Percentiles rank a stretch among this genome's conserved stretches.
Evolutionary conservation across 2,113 vertebrate species (phyloP).

Genomic region (Tamias sibiricus): DNA sequence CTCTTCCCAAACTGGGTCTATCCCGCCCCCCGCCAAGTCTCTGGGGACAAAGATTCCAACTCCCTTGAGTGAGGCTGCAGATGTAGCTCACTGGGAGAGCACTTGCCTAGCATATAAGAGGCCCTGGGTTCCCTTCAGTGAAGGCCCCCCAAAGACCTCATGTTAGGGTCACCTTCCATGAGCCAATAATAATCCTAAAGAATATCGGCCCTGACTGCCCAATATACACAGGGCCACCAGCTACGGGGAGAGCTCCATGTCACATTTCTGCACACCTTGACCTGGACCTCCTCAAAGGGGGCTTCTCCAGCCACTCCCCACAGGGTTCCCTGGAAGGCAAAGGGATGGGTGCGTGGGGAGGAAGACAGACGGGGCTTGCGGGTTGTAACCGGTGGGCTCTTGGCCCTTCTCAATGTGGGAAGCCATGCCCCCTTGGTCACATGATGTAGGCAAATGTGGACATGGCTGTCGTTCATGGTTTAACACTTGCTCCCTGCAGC

Average conservation of each 20-base stretch:
- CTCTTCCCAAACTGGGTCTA: background rate
- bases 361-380: too few relatives aligned
- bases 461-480: constrained; percentile 71
- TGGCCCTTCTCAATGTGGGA: background rate
- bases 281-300: background rate
- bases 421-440: constrained; percentile 65
- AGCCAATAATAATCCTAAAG: background rate
- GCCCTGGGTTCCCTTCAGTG: constrained; percentile 11
- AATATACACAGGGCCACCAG: background rate
- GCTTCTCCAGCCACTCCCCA: background rate
- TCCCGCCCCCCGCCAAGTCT: background rate
- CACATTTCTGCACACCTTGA: background rate
- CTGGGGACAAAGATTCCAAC: constrained; percentile 9
- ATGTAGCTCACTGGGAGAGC: too few relatives aligned
- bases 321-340: background rate
- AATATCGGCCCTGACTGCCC: background rate
- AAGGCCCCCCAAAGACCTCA: constrained; percentile 44
- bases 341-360: background rate
- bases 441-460: constrained; percentile 66
- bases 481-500: constrained; percentile 86
- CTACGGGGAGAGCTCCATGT: background rate
- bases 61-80: background rate
- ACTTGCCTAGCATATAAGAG: too few relatives aligned
- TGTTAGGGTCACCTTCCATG: constrained; percentile 14
- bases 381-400: background rate